Percentiles rank a stretch among this genome's conserved stretches.
Evolutionary conservation across 2,797 vertebrate species (phyloP).

Genomic region (Pseudochaenichthys georgianus): DNA sequence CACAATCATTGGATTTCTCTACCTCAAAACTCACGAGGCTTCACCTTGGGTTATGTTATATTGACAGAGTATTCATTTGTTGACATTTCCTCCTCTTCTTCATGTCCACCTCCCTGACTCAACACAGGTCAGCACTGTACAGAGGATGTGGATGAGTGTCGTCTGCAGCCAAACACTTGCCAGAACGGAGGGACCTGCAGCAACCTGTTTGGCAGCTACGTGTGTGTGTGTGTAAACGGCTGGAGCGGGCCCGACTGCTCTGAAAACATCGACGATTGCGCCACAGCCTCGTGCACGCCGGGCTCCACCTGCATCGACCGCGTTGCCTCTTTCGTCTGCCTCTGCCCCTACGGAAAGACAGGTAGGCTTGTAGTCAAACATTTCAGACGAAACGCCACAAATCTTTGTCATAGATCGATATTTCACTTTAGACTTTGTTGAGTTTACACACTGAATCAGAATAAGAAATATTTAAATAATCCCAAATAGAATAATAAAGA

Average conservation of each 20-base stretch:
- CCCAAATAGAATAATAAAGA: too few species aligned
- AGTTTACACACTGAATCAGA: neutral
- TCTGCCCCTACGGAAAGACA: conserved; percentile 85
- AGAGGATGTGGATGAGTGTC: conserved; percentile 89
- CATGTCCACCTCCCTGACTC: neutral
- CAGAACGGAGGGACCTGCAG: conserved; percentile 89
- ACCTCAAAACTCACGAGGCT: neutral
- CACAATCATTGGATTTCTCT: neutral
- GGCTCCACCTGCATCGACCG: conserved; percentile 88
- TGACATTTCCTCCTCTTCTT: neutral
- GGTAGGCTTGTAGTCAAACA: conserved; percentile 65
- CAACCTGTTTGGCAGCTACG: conserved; percentile 83
- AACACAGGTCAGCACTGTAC: conserved; percentile 86
- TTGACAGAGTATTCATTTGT: neutral
- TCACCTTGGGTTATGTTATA: neutral
- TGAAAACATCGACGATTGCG: conserved; percentile 88
- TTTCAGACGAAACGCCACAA: neutral
- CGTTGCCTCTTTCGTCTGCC: conserved; percentile 86
- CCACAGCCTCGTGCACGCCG: conserved; percentile 75
- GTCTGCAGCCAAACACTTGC: conserved; percentile 88
- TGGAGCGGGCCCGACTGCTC: conserved; percentile 89
- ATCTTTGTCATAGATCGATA: neutral
- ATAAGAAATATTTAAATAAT: too few species aligned
- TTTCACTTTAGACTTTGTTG: neutral
- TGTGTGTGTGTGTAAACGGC: conserved; percentile 88